Evolutionary conservation across 2,797 vertebrate genomes (phyloP).

Genomic region (Hylomyscus alleni): DNA sequence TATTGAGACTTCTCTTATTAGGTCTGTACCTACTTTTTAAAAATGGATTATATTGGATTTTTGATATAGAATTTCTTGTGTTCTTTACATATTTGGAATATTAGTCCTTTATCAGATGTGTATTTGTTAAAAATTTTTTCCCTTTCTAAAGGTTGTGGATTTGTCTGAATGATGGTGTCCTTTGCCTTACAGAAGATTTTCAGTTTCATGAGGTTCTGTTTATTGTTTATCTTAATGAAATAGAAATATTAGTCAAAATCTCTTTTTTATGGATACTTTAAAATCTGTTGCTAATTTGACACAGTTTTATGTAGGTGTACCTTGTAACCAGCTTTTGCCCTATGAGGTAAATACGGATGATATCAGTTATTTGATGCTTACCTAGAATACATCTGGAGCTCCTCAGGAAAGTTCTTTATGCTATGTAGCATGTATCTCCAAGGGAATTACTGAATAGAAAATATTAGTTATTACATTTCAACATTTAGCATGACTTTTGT

Average conservation of each 20-base stretch:
- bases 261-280: neutral
- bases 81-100: neutral
- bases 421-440: neutral
- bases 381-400: neutral
- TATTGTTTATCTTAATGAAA: neutral
- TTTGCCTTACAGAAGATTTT: neutral
- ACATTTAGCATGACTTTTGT: neutral
- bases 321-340: neutral
- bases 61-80: neutral
- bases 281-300: conserved; percentile 4
- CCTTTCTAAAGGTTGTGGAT: neutral
- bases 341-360: conserved; percentile 44
- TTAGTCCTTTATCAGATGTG: neutral
- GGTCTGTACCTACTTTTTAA: neutral
- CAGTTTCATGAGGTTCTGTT: neutral
- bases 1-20: neutral
- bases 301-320: conserved; percentile 24
- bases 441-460: conserved; percentile 12
- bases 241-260: neutral
- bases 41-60: neutral
- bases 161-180: neutral
- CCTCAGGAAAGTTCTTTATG: neutral
- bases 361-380: conserved; percentile 57
- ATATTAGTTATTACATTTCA: conserved; percentile 20
- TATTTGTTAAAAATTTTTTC: neutral